Percentiles rank a stretch among this genome's conserved stretches.
phyloP scores from a whole-genome alignment of 2,113 vertebrate species.

The Gnathonemus longibarbis region DNA sequence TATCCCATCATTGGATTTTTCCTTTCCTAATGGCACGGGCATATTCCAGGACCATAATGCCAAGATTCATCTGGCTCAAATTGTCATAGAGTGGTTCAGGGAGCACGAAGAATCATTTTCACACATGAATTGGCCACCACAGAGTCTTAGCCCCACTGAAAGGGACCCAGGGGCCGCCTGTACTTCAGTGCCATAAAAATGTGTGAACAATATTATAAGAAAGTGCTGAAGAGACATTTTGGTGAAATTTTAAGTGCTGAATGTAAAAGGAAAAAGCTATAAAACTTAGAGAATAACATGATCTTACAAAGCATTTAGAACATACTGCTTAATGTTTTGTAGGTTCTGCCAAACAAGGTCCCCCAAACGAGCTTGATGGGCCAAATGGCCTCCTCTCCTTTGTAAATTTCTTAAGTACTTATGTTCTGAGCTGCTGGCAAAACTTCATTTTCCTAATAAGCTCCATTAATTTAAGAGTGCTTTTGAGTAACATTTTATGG shows the following conservation, averaged over 20 bases:
- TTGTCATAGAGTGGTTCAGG: no score
- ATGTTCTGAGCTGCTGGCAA: not conserved
- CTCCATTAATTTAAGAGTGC: not conserved
- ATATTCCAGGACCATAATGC: no score
- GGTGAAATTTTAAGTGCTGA: not conserved
- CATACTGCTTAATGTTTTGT: not conserved
- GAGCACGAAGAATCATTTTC: no score
- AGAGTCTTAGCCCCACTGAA: no score
- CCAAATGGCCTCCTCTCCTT: no score
- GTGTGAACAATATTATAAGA: not conserved
- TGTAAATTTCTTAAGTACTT: not conserved
- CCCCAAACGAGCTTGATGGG: no score
- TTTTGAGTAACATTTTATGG: not conserved
- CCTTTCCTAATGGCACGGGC: no score
- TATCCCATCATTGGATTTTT: no score
- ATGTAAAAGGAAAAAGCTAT: not conserved
- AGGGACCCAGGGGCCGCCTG: not conserved
- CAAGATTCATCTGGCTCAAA: no score
- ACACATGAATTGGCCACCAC: no score
- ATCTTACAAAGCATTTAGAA: not conserved
- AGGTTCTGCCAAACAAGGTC: no score
- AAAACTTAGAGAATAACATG: not conserved
- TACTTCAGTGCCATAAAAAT: not conserved
- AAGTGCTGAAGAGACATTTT: not conserved
- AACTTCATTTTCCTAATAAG: not conserved